Base-by-base conservation (phyloP, 2,888 invertebrate genomes). In the Polymixis flavicincta region DNA sequence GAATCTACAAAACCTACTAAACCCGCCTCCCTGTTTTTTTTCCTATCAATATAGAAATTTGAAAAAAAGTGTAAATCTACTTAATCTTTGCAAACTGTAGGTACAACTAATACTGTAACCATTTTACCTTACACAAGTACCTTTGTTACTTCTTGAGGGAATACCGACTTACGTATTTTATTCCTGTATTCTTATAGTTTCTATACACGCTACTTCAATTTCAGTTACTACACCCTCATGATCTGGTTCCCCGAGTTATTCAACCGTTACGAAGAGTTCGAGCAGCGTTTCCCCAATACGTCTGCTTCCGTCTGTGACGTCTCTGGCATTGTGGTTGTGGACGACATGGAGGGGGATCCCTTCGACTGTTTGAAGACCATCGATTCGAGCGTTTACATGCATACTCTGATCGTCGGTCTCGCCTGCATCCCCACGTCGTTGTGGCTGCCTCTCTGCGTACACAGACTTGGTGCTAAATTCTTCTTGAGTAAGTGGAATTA, bases 221-320 rank as follows among this genome's bases (percentile, higher is more conserved):
- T n/a, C 95, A 99, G 99, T 91, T 99, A 98, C 95, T 99, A 99
- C 93, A 99, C 99, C 13, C 95, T 99, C 61, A 98, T 98, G 98
- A 97, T 99, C 92, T 99, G 99, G 99, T 98, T 99, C 95, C 98
- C 98, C 22, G 98, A 98, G 93, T 94, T 99, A 88, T 99, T 99
- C 95, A 97, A 97, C 93, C 97, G 98, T 71, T 98, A 98, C 93
- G 98, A 98, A 89, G 97, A 97, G 88, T 98, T 97, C 92, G 98
- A 98, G 90, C 91, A 93, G 45, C 92, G 94, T 2, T 96, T 98
- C 96, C 98, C 98, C 0, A 97, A 97, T 82, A 96, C 97, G 68
- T 96, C 97, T 0, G 98, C 98, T 0, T 98, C 98, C 0, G 98
- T 98, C 13, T 98, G 98, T 92, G 98, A 98, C 88, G 98, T 98